These are phyloP conservation scores for Herminia tarsipennalis DNA, from an alignment of 2,888 invertebrate genomes.

Conservation along the genomic window DNA sequence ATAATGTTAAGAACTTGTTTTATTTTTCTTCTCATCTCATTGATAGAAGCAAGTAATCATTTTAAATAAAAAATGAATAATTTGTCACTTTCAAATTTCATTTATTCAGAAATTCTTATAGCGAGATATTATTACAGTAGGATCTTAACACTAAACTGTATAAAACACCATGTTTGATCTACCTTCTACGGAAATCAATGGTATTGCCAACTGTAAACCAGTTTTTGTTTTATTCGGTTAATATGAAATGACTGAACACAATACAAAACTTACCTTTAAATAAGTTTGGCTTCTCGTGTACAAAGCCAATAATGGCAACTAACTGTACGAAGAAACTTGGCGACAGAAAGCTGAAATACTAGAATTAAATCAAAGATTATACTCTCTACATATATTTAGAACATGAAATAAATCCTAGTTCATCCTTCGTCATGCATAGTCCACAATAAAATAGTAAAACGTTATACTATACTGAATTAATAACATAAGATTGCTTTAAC, in stretches of 20 bases:
- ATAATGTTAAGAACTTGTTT: too few species aligned
- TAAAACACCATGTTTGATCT: conserved; percentile 54
- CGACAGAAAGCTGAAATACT: conserved; percentile 6
- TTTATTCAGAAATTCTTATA: conserved; percentile 73
- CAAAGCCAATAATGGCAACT: conserved; percentile 5
- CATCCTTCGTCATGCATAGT: too few species aligned
- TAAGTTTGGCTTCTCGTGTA: neutral
- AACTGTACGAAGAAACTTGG: conserved; percentile 2
- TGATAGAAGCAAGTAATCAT: too few species aligned
- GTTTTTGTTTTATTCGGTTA: conserved; percentile 14
- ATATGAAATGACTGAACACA: conserved; percentile 22
- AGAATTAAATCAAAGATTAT: conserved; percentile 17
- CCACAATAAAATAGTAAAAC: too few species aligned
- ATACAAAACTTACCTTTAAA: conserved; percentile 5
- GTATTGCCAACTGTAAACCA: conserved; percentile 9
- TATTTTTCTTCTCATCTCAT: too few species aligned
- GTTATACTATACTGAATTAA: too few species aligned
- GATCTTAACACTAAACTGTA: conserved; percentile 66
- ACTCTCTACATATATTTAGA: neutral
- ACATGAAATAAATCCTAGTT: too few species aligned
- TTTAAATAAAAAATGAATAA: neutral
- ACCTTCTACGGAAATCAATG: conserved; percentile 26
- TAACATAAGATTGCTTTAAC: too few species aligned
- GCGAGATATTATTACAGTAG: conserved; percentile 69
- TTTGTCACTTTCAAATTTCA: conserved; percentile 65